A percentile compares a stretch with the other conserved stretches of the same genome.
Evolutionary conservation across 2,888 invertebrate genomes (phyloP).

Genomic region (Apodemia duryi): DNA sequence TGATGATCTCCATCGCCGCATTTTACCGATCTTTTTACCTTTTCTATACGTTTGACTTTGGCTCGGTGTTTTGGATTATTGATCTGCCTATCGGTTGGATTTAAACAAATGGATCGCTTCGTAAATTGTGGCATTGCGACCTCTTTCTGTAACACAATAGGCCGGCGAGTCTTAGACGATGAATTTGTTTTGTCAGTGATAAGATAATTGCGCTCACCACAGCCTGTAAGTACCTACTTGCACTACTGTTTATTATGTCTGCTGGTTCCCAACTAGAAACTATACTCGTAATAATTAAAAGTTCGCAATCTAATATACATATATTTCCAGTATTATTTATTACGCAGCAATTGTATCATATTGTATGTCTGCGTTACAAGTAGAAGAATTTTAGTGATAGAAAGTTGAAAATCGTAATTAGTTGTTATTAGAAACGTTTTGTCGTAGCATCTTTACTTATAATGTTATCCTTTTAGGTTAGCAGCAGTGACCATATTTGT

Average conservation of each 20-base stretch:
- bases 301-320: too few relatives aligned
- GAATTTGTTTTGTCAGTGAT: not conserved
- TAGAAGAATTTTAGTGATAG: too few relatives aligned
- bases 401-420: too few relatives aligned
- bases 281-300: too few relatives aligned
- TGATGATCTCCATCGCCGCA: too few relatives aligned
- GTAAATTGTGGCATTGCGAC: not conserved
- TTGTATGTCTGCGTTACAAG: too few relatives aligned
- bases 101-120: not conserved
- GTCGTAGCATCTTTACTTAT: too few relatives aligned
- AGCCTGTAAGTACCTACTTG: not conserved
- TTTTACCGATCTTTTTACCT: not conserved
- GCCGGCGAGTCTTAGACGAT: not conserved
- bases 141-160: not conserved
- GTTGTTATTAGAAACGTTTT: too few relatives aligned
- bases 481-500: not conserved
- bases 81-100: not conserved
- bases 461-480: not conserved
- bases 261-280: too few relatives aligned
- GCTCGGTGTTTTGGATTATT: not conserved
- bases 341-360: too few relatives aligned
- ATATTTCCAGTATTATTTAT: too few relatives aligned
- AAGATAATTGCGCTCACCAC: not conserved
- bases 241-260: not conserved
- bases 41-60: not conserved